Base-by-base conservation (phyloP, 2,888 invertebrate species). In the Gerris lacustris region DNA sequence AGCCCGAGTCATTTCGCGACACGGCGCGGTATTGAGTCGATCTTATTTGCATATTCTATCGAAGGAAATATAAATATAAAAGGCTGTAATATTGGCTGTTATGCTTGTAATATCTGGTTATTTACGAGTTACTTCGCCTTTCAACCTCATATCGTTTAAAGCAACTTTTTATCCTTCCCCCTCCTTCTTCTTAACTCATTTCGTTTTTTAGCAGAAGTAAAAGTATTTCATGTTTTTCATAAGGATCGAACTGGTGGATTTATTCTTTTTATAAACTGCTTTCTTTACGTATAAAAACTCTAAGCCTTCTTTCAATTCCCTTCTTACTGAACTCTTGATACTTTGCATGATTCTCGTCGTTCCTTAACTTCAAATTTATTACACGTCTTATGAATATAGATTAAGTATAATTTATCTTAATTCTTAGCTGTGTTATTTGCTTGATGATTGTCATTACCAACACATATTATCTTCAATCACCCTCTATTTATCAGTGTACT, bases 11-110 rank as follows among this genome's bases (percentile, higher is more conserved):
- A 55, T 55, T 55, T 55, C 4, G 55, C 55, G 55, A 55, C 55
- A 2, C 55, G 55, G 55, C 55, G 31, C 31, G 55, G 55, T 55
- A 55, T 55, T 15, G 55, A 55, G 55, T 15, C 55, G 55, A 55
- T 55, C 15, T 55, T 55, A 55, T 55, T 55, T 55, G 55, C 55
- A 55, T 55, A 55, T 55, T 55, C 55, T 55, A 55, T 55, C 55
- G 55, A 55, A 55, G 4, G 2, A 55, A 55, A 55, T 55, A 55
- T 55, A 55, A 55, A 55, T 55, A 55, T 55, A 55, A 55, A 55
- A 55, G 55, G 11, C 11, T 55, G 55, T 15, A 55, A 55, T 55
- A 55, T 55, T 55, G 55, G 55, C 55, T 55, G 9, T 55, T 11
- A 55, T 2, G 11, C 55, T 9, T 9, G 55, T 55, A 55, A 55